These are phyloP conservation scores for Cyclura pinguis DNA, from an alignment of 2,797 vertebrate species.

Conservation along the genomic window DNA sequence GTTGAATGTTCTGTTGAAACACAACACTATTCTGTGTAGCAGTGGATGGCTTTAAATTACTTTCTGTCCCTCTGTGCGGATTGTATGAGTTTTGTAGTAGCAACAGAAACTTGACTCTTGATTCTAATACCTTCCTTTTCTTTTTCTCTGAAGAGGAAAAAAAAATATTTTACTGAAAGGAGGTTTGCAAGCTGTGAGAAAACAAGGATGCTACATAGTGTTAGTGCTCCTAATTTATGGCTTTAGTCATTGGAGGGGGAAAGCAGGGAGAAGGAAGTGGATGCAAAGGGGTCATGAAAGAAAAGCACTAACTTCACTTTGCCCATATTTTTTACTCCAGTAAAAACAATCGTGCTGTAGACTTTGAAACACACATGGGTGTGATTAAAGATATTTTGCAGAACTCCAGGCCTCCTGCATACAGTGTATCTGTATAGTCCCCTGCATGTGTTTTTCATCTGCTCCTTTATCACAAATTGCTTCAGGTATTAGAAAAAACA, in stretches of 20 bases:
- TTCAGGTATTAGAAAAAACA: not conserved
- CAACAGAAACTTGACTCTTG: not conserved
- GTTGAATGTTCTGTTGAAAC: not conserved
- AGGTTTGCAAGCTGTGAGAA: not conserved
- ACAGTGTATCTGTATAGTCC: not conserved
- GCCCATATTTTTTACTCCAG: not conserved
- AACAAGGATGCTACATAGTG: not conserved
- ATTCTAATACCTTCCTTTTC: not conserved
- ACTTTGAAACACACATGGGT: constrained; percentile 31
- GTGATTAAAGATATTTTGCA: constrained; percentile 16
- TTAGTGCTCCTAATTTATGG: fast-evolving
- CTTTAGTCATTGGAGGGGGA: not conserved
- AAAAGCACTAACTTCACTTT: not conserved
- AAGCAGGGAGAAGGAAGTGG: not conserved
- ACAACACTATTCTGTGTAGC: not conserved
- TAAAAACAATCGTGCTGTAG: not conserved
- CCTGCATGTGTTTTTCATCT: constrained; percentile 41
- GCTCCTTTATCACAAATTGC: not conserved
- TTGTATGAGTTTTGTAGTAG: not conserved
- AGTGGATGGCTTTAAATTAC: not conserved
- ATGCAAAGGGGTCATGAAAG: not conserved
- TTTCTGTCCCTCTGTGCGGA: not conserved
- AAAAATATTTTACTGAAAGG: not conserved
- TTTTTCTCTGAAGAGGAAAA: constrained; percentile 1
- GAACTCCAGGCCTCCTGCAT: constrained; percentile 44